These are phyloP conservation scores for Gastrophysa polygoni DNA, from an alignment of 2,888 invertebrate species.

Conservation along the genomic window DNA sequence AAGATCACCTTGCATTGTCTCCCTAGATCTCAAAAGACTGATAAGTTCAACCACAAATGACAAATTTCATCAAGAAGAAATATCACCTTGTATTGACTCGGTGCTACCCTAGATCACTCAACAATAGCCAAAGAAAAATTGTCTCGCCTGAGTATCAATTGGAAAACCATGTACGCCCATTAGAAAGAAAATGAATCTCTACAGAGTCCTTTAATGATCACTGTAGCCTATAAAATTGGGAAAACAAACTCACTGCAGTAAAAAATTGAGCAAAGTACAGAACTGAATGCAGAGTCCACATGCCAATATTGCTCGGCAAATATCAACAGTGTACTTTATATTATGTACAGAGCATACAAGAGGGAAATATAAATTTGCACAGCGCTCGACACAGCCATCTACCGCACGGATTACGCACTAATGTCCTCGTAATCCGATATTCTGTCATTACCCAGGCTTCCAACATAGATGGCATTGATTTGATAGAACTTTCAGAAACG, in stretches of 20 bases:
- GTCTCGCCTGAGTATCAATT: no score
- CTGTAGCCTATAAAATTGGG: slow-evolving; percentile 31
- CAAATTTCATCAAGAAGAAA: no score
- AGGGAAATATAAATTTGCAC: slow-evolving; percentile 53
- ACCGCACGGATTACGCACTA: slow-evolving; percentile 45
- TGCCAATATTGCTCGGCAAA: slow-evolving; percentile 55
- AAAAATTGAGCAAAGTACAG: slow-evolving; percentile 46
- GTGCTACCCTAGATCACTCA: no score
- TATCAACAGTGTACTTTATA: slow-evolving; percentile 56
- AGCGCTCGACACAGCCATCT: slow-evolving; percentile 48
- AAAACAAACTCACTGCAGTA: slow-evolving; percentile 37
- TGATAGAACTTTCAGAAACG: no score
- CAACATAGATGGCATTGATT: no score
- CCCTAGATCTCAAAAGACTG: no score
- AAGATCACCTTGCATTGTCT: no score
- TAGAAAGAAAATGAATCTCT: no score
- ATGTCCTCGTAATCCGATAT: slow-evolving; percentile 39
- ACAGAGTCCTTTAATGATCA: neutral
- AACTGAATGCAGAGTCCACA: slow-evolving; percentile 54
- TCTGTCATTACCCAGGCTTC: slow-evolving; percentile 25
- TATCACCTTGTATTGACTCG: no score
- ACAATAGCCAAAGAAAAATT: no score
- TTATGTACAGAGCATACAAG: slow-evolving; percentile 55
- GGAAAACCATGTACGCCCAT: no score
- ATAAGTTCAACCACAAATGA: no score